phyloP scores from a whole-genome alignment of 1,140 invertebrate species.

The Pararge aegeria region DNA sequence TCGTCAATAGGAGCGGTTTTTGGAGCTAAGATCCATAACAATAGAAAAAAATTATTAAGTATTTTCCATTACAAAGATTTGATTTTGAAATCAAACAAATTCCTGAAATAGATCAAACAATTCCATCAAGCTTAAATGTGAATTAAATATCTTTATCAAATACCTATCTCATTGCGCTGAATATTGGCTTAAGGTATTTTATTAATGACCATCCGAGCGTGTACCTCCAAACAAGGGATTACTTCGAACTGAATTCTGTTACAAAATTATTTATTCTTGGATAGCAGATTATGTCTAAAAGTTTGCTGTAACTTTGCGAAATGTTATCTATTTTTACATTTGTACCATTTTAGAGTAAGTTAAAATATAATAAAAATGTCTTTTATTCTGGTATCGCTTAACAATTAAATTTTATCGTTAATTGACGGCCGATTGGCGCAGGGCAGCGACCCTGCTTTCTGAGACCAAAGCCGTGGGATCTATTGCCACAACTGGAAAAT shows the following conservation, averaged over 20 bases:
- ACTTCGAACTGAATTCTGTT: background rate
- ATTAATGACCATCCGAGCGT: slow-evolving; percentile 22
- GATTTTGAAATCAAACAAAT: background rate
- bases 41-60: too few relatives aligned
- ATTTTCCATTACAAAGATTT: background rate
- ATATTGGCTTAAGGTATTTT: slow-evolving; percentile 26
- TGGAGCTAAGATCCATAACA: too few relatives aligned
- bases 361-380: too few relatives aligned
- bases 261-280: background rate
- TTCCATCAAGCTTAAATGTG: background rate
- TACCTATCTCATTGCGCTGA: slow-evolving; percentile 13
- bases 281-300: background rate
- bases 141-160: slow-evolving; percentile 12
- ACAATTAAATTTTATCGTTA: too few relatives aligned
- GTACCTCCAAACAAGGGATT: slow-evolving; percentile 15
- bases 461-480: too few relatives aligned
- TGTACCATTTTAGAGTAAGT: too few relatives aligned
- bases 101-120: background rate
- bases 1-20: too few relatives aligned
- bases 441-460: too few relatives aligned
- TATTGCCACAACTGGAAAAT: too few relatives aligned
- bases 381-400: too few relatives aligned
- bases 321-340: too few relatives aligned
- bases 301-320: background rate
- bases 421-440: too few relatives aligned